These are phyloP conservation scores for Acrocera orbiculus DNA, from an alignment of 2,888 invertebrate species.

Conservation along the genomic window DNA sequence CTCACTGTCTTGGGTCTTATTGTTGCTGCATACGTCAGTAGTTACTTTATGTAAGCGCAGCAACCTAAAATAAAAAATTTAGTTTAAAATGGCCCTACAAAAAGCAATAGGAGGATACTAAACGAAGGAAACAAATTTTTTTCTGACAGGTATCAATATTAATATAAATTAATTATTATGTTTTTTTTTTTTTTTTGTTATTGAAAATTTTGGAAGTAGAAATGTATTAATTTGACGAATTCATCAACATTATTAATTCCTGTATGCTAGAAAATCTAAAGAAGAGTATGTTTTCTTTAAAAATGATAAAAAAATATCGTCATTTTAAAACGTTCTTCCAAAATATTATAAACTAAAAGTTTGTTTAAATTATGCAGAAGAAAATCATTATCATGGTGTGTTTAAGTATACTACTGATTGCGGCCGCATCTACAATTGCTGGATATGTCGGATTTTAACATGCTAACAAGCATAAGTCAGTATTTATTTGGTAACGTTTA, in stretches of 20 bases:
- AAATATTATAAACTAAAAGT: no score
- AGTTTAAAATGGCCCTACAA: slow-evolving; percentile 8
- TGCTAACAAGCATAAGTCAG: no score
- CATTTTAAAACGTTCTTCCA: slow-evolving; percentile 6
- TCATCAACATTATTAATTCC: neutral
- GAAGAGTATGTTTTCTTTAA: no score
- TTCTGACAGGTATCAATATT: slow-evolving; percentile 11
- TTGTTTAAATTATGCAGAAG: slow-evolving; percentile 48
- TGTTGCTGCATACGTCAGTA: slow-evolving; percentile 51
- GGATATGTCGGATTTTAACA: slow-evolving; percentile 48
- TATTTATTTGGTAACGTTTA: no score
- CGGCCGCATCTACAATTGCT: slow-evolving; percentile 47
- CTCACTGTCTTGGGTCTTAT: slow-evolving; percentile 68
- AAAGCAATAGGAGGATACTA: slow-evolving; percentile 9
- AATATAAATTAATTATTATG: no score
- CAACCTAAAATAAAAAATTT: slow-evolving; percentile 7
- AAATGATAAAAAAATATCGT: slow-evolving; percentile 2
- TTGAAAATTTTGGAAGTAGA: slow-evolving; percentile 9
- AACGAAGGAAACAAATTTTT: slow-evolving; percentile 9
- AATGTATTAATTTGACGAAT: slow-evolving; percentile 11
- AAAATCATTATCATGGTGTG: slow-evolving; percentile 87
- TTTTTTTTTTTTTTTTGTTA: no score
- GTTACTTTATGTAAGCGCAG: slow-evolving; percentile 37
- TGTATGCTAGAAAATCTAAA: neutral
- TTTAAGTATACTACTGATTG: slow-evolving; percentile 61